Evolutionary conservation across 2,797 vertebrate species (phyloP).

Genomic region (Eupleurogrammus muticus): DNA sequence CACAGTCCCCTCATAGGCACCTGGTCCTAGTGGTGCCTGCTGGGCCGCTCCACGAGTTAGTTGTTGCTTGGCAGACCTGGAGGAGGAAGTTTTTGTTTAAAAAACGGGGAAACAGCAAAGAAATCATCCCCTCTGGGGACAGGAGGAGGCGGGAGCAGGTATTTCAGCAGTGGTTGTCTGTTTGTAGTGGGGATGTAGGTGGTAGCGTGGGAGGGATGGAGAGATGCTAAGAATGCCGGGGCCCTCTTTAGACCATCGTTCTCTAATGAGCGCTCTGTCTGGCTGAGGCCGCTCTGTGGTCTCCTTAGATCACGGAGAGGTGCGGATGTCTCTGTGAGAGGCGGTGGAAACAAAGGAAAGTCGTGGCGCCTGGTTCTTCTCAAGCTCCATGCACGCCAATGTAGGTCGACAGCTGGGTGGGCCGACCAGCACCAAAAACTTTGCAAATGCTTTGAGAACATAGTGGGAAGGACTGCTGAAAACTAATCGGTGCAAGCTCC

Average conservation of each 20-base stretch:
- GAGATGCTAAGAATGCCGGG: conserved; percentile 36
- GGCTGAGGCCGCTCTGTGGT: conserved; percentile 42
- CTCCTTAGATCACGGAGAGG: conserved; percentile 55
- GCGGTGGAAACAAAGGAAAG: conserved; percentile 63
- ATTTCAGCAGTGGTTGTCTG: conserved; percentile 18
- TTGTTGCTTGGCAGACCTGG: conserved; percentile 8
- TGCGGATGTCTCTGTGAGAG: conserved; percentile 63
- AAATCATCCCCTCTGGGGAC: conserved; percentile 30
- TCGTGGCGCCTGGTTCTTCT: conserved; percentile 75
- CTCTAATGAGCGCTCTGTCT: conserved; percentile 37
- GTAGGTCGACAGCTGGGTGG: conserved; percentile 72
- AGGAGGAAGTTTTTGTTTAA: conserved; percentile 44
- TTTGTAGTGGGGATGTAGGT: conserved; percentile 28
- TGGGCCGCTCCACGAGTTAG: conserved; percentile 18
- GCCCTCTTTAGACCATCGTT: conserved; percentile 32
- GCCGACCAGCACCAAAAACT: conserved; percentile 39
- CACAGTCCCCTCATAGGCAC: conserved; percentile 35
- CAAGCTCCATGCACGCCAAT: conserved; percentile 62
- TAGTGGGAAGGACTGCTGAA: conserved; percentile 44
- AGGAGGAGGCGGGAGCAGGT: not conserved
- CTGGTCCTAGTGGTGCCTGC: conserved; percentile 28
- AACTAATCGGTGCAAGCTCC: conserved; percentile 19
- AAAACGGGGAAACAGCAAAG: conserved; percentile 18
- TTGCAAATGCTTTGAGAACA: conserved; percentile 38
- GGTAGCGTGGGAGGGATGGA: conserved; percentile 19